Evolutionary conservation across 2,888 invertebrate species (phyloP).

Genomic region (Agriotes lineatus): DNA sequence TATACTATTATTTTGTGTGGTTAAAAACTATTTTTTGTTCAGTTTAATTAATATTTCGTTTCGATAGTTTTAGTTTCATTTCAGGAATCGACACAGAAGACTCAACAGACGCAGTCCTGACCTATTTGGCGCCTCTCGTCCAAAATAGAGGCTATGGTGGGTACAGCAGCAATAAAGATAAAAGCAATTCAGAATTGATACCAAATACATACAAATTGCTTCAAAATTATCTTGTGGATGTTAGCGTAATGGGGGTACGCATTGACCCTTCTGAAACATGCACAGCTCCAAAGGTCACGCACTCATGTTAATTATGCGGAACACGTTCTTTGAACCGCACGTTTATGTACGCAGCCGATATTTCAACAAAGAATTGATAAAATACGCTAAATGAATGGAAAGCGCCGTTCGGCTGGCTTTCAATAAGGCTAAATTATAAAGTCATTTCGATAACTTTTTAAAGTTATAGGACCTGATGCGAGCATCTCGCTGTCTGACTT

Average conservation of each 20-base stretch:
- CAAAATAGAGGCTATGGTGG: neutral
- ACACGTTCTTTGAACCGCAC: slow-evolving; percentile 32
- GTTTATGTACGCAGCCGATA: slow-evolving; percentile 23
- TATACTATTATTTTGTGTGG: too few relatives aligned
- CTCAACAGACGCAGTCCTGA: too few relatives aligned
- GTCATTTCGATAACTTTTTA: slow-evolving; percentile 37
- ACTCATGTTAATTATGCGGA: slow-evolving; percentile 36
- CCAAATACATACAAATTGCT: slow-evolving; percentile 38
- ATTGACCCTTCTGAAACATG: slow-evolving; percentile 33
- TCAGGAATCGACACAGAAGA: too few relatives aligned
- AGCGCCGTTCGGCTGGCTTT: slow-evolving; percentile 17
- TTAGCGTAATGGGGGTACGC: slow-evolving; percentile 24
- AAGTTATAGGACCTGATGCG: slow-evolving; percentile 34
- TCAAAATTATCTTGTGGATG: slow-evolving; percentile 32
- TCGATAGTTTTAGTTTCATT: too few relatives aligned
- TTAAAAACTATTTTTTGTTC: too few relatives aligned
- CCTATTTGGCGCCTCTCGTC: neutral
- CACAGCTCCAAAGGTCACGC: slow-evolving; percentile 32
- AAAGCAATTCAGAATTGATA: slow-evolving; percentile 33
- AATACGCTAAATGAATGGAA: slow-evolving; percentile 18
- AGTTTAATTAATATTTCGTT: too few relatives aligned
- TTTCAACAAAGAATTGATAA: slow-evolving; percentile 25
- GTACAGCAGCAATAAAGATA: slow-evolving; percentile 24
- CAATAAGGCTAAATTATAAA: slow-evolving; percentile 39
- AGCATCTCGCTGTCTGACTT: slow-evolving; percentile 44